Base-by-base conservation (phyloP, 2,797 vertebrate species). In the Vespertilio murinus region DNA sequence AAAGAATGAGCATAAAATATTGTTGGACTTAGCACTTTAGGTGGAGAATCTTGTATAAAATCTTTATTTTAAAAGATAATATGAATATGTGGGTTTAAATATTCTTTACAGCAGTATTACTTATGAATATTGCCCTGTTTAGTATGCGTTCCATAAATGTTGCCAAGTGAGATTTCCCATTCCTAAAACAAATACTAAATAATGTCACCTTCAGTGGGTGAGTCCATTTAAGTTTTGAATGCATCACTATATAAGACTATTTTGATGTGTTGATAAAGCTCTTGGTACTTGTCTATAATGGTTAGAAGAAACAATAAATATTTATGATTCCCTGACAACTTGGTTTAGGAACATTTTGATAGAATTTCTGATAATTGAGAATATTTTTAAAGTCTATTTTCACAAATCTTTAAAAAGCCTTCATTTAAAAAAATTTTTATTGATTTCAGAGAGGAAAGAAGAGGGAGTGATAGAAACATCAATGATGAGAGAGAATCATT, bases 121-220 rank as follows among this genome's bases (percentile, higher is more conserved):
- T 82, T 96, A 42, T 73, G 17, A 52, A 49, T 88, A 87, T 64
- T 65, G 77, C 8, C 25, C 28, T 80, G 13, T 38, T 90, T 67
- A 85, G 45, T 85, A 9, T 85, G 22, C 79, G 52, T n/a, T 90
- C 73, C 33, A 2, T 91, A 87, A 91, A 93, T 85, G 69, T 40
- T 88, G 28, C 33, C 42, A 96, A 78, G 12, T 81, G 23, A 92
- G 14, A 87, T 33, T 90, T 78, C 16, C 16, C 35, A 85, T 92
- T 88, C 35, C 10, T 93, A 85, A 95, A 95, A 88, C 47, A 95
- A 96, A 94, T 85, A 47, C 10, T 88, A 93, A 90, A 56, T 49
- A 65, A 88, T 59, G 81, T 52, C 56, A 69, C 83, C n/a, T 73
- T 93, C 30, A 79, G 3, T 71, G 33, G 18, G 40, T 67, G 3